Evolutionary conservation across 2,797 vertebrate genomes (phyloP).

Genomic region (Prunella strophiata): DNA sequence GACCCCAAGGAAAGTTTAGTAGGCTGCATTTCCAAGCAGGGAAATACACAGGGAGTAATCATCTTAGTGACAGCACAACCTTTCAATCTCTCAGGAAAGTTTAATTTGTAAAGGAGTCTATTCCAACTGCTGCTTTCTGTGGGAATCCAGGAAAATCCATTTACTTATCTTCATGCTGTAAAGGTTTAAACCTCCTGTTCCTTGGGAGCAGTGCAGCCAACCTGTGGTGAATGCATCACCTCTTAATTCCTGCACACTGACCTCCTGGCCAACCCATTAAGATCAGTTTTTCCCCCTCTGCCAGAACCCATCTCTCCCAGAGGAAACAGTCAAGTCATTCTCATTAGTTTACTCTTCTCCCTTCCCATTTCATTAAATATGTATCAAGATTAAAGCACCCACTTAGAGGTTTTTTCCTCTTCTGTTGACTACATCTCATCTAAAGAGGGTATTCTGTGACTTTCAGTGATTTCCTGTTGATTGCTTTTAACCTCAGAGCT

Average conservation of each 20-base stretch:
- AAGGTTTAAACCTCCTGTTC: not conserved
- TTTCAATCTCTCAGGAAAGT: not conserved
- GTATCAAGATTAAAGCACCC: slow-evolving; percentile 36
- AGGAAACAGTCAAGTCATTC: not conserved
- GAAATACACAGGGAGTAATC: not conserved
- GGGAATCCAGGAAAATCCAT: not conserved
- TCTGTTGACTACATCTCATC: slow-evolving; percentile 1
- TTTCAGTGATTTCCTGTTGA: not conserved
- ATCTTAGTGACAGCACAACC: not conserved
- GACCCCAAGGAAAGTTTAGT: not conserved
- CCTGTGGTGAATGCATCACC: not conserved
- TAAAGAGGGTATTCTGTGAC: slow-evolving; percentile 11
- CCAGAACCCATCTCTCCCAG: not conserved
- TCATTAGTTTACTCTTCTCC: not conserved
- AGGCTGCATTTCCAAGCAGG: not conserved
- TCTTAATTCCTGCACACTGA: not conserved
- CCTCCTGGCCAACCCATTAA: not conserved
- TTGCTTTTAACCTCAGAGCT: slow-evolving; percentile 23
- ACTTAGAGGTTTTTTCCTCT: not conserved
- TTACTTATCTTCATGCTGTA: not conserved
- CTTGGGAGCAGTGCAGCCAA: not conserved
- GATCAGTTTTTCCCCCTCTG: not conserved
- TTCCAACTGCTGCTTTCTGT: not conserved
- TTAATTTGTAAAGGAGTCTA: not conserved
- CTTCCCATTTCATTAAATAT: slow-evolving; percentile 32